These are phyloP conservation scores for Holcopasites calliopsidis DNA, from an alignment of 1,140 invertebrate genomes.

Conservation along the genomic window DNA sequence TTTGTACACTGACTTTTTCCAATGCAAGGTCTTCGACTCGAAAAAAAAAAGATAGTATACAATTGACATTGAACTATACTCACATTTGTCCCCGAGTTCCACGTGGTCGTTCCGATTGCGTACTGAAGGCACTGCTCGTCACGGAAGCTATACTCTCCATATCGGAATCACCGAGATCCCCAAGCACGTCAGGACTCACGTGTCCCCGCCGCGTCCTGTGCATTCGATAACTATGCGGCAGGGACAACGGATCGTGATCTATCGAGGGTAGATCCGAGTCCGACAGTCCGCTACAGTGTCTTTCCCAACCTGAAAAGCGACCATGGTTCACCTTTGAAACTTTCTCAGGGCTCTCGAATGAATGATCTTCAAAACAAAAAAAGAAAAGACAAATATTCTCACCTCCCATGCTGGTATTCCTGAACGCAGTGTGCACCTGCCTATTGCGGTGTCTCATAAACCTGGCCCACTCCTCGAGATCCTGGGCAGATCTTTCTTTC, in stretches of 20 bases:
- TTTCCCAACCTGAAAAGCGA: constrained; percentile 83
- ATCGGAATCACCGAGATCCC: constrained; percentile 90
- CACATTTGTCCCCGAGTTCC: constrained; percentile 86
- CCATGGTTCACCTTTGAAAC: background rate
- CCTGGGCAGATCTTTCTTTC: constrained; percentile 87
- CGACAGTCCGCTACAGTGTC: constrained; percentile 88
- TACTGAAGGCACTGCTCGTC: constrained; percentile 94
- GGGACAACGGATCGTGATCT: constrained; percentile 70
- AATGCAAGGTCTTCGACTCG: constrained; percentile 66
- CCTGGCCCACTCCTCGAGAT: constrained; percentile 90
- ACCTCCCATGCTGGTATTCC: constrained; percentile 84
- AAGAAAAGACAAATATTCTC: constrained; percentile 35
- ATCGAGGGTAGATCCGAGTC: constrained; percentile 88
- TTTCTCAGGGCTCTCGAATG: background rate
- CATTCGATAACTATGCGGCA: constrained; percentile 80
- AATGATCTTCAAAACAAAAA: background rate
- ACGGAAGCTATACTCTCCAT: constrained; percentile 93
- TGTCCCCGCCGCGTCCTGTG: constrained; percentile 79
- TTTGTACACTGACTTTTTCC: constrained; percentile 60
- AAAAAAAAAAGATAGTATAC: constrained; percentile 49
- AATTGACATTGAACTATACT: constrained; percentile 68
- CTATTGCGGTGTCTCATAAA: constrained; percentile 86
- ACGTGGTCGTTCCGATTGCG: constrained; percentile 92
- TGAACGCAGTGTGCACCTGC: constrained; percentile 83
- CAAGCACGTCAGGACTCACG: constrained; percentile 85